phyloP scores from a whole-genome alignment of 2,888 invertebrate species.

The Anagyrus pseudococci region DNA sequence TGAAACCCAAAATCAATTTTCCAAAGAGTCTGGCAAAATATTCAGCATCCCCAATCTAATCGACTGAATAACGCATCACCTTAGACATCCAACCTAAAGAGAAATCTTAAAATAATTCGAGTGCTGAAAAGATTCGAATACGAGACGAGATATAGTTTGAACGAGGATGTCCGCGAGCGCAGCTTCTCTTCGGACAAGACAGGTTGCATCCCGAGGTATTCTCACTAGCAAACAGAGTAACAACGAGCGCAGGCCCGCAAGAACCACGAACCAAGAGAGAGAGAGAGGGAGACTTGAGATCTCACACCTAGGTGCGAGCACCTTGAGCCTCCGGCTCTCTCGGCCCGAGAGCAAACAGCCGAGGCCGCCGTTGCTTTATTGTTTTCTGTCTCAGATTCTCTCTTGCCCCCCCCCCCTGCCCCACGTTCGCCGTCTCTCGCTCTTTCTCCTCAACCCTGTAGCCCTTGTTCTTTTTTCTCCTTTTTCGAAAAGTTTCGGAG shows the following conservation, averaged over 20 bases:
- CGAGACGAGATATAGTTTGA: too few relatives aligned
- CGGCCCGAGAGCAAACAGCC: constrained; percentile 27
- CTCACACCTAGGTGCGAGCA: constrained; percentile 62
- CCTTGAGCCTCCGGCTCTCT: constrained; percentile 46
- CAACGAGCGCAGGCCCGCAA: not conserved
- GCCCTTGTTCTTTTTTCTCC: not conserved
- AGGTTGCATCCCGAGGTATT: constrained; percentile 57
- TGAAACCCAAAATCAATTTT: too few relatives aligned
- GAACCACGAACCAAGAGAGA: constrained; percentile 15
- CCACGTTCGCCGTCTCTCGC: constrained; percentile 8
- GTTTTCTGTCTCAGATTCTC: constrained; percentile 33
- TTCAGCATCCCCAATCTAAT: too few relatives aligned
- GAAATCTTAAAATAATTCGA: too few relatives aligned
- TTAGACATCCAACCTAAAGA: too few relatives aligned
- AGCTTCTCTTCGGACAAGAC: constrained; percentile 46
- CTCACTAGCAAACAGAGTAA: constrained; percentile 48
- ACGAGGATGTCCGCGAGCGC: too few relatives aligned
- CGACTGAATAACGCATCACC: too few relatives aligned
- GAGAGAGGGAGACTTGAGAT: constrained; percentile 50
- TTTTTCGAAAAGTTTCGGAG: not conserved
- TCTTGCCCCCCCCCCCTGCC: too few relatives aligned
- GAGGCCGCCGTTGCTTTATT: constrained; percentile 32
- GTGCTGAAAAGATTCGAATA: too few relatives aligned
- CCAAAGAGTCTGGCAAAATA: too few relatives aligned
- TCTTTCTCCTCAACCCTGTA: constrained; percentile 3